Evolutionary conservation across 2,888 invertebrate species (phyloP).

Genomic region (Epinotia nisella): DNA sequence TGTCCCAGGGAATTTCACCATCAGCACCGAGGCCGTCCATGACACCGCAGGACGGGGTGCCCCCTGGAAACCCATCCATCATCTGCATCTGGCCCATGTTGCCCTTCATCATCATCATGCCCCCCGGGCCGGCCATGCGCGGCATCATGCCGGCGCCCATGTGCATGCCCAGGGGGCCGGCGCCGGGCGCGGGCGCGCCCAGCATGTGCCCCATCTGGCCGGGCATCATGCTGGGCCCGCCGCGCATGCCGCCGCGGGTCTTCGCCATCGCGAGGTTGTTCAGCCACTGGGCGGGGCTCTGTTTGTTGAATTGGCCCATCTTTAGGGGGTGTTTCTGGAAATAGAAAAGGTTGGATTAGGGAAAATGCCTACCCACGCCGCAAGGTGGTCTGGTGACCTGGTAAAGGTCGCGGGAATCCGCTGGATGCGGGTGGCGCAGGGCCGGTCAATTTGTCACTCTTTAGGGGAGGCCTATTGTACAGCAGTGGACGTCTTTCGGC

Average conservation of each 20-base stretch:
- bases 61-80: conserved; percentile 84
- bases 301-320: conserved; percentile 93
- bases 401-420: too few species aligned
- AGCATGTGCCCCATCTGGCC: conserved; percentile 82
- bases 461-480: too few species aligned
- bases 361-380: background rate
- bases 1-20: conserved; percentile 85
- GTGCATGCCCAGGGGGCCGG: conserved; percentile 81
- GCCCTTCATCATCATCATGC: conserved; percentile 83
- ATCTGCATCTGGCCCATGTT: conserved; percentile 75
- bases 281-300: conserved; percentile 92
- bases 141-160: conserved; percentile 83
- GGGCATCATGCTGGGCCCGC: conserved; percentile 81
- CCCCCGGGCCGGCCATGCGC: conserved; percentile 76
- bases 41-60: conserved; percentile 85
- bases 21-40: conserved; percentile 85
- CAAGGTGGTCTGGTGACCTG: too few species aligned
- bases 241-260: conserved; percentile 87
- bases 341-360: conserved; percentile 50
- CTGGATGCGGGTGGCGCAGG: too few species aligned
- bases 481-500: too few species aligned
- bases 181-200: conserved; percentile 81
- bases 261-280: conserved; percentile 91
- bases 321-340: conserved; percentile 95
- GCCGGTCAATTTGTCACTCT: too few species aligned